These are phyloP conservation scores for Musca vetustissima DNA, from an alignment of 1,140 invertebrate species.

Conservation along the genomic window DNA sequence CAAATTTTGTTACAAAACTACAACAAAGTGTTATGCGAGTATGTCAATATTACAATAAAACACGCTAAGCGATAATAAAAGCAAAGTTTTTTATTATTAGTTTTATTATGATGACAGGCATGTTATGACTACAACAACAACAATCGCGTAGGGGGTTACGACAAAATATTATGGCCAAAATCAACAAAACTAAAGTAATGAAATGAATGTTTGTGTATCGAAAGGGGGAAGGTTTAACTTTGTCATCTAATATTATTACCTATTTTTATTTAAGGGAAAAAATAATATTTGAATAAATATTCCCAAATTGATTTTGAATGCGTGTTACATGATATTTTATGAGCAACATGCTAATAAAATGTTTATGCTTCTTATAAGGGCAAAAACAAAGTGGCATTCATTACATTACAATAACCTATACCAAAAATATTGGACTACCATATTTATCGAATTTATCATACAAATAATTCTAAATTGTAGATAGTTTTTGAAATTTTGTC, in stretches of 20 bases:
- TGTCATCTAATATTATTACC: no score
- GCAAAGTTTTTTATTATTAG: neutral
- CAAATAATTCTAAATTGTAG: no score
- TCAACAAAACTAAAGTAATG: neutral
- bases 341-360: neutral
- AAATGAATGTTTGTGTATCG: neutral
- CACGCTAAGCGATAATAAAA: conserved; percentile 1
- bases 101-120: neutral
- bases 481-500: no score
- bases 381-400: no score
- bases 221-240: no score
- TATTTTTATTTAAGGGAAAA: no score
- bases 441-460: no score
- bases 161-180: neutral
- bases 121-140: neutral
- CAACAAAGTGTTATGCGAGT: neutral
- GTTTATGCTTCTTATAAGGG: no score
- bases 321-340: neutral
- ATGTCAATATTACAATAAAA: neutral
- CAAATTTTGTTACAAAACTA: neutral
- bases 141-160: no score
- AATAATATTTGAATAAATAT: neutral
- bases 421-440: no score
- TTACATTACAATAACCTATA: no score
- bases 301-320: conserved; percentile 6